Evolutionary conservation across 2,797 vertebrate species (phyloP).

Genomic region (Sebastes hubbsi): DNA sequence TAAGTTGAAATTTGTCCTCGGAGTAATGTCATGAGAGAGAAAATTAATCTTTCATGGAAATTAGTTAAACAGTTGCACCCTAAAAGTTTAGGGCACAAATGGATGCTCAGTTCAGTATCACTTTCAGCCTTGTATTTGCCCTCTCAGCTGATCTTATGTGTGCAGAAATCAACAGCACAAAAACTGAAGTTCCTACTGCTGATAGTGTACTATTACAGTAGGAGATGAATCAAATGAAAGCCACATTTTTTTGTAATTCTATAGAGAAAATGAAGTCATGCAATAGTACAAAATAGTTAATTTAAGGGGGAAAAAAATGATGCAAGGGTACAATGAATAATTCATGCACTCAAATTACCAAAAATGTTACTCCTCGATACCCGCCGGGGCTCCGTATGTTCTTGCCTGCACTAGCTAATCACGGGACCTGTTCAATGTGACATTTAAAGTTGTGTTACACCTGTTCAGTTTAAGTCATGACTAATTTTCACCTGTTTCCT

Average conservation of each 20-base stretch:
- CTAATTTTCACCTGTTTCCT: neutral
- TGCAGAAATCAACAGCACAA: neutral
- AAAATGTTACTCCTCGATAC: neutral
- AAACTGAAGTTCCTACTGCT: neutral
- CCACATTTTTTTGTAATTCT: neutral
- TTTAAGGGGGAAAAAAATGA: neutral
- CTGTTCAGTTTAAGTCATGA: neutral
- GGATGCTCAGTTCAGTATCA: neutral
- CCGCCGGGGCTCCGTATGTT: neutral
- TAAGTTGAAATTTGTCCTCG: slow-evolving; percentile 52
- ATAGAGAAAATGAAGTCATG: neutral
- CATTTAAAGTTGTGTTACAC: neutral
- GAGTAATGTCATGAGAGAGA: slow-evolving; percentile 39
- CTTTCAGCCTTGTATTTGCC: neutral
- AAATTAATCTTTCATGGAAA: neutral
- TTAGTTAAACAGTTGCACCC: neutral
- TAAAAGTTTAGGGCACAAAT: neutral
- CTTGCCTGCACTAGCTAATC: neutral
- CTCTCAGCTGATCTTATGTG: neutral
- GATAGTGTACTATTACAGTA: neutral
- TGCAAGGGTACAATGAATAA: neutral
- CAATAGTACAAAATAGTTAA: neutral
- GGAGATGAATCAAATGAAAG: neutral
- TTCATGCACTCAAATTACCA: neutral
- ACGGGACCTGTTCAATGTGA: neutral